phyloP scores from a whole-genome alignment of 1,140 invertebrate genomes.

The Ptiloglossa arizonensis region DNA sequence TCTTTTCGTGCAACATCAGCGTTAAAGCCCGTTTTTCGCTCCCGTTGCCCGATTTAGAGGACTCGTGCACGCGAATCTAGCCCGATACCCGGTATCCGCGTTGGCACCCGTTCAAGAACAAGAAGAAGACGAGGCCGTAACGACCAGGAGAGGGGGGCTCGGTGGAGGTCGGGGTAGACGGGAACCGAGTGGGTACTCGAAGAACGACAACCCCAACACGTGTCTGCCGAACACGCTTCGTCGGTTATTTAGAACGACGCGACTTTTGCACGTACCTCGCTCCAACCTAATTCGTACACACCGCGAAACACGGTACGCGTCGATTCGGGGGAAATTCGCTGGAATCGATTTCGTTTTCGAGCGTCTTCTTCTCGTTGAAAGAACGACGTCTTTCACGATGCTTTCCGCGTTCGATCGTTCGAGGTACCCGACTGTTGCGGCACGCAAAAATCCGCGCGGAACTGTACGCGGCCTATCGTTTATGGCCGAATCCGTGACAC shows the following conservation, averaged over 20 bases:
- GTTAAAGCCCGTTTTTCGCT: background rate
- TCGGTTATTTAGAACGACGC: conserved; percentile 48
- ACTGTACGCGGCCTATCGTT: too few species aligned
- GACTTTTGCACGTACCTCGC: conserved; percentile 14
- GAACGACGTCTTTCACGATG: too few species aligned
- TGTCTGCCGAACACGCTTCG: conserved; percentile 55
- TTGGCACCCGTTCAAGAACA: conserved; percentile 38
- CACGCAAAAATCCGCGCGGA: too few species aligned
- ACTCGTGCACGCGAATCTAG: conserved; percentile 2
- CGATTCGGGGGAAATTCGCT: too few species aligned
- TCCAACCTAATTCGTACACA: background rate
- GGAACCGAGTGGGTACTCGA: conserved; percentile 33
- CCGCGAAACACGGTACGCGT: background rate
- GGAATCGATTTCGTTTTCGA: too few species aligned
- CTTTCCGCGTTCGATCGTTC: too few species aligned
- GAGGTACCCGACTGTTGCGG: too few species aligned
- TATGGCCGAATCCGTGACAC: too few species aligned
- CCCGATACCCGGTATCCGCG: background rate
- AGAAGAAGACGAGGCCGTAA: conserved; percentile 3
- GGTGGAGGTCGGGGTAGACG: too few species aligned
- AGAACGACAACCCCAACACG: conserved; percentile 56
- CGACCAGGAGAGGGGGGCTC: background rate
- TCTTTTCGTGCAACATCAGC: conserved; percentile 3
- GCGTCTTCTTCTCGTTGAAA: too few species aligned
- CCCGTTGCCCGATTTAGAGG: background rate